These are phyloP conservation scores for Achatina immaculata DNA, from an alignment of 1,140 invertebrate genomes.

Conservation along the genomic window DNA sequence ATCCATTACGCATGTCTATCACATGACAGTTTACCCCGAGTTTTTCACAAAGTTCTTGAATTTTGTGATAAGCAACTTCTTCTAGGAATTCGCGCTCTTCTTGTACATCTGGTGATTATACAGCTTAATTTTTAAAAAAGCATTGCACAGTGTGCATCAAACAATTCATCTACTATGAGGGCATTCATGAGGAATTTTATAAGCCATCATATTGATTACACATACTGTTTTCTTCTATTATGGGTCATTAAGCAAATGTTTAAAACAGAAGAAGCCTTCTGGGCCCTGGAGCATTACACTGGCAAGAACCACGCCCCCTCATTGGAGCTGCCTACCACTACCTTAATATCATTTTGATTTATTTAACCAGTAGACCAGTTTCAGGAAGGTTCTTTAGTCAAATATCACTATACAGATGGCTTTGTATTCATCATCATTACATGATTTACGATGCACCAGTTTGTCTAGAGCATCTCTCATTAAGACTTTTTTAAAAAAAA, in stretches of 20 bases:
- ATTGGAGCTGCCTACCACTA: too few relatives aligned
- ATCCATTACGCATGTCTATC: slow-evolving; percentile 45
- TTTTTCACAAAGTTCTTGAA: slow-evolving; percentile 43
- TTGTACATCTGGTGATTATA: slow-evolving; percentile 37
- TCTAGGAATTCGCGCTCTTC: slow-evolving; percentile 50
- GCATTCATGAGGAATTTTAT: too few relatives aligned
- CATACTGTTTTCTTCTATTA: not conserved
- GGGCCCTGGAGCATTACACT: not conserved
- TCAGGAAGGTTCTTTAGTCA: too few relatives aligned
- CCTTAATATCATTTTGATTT: too few relatives aligned
- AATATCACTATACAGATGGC: too few relatives aligned
- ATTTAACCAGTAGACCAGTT: too few relatives aligned
- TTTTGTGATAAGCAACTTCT: slow-evolving; percentile 45
- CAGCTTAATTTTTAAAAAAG: too few relatives aligned
- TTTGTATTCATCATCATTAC: too few relatives aligned
- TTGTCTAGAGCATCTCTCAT: too few relatives aligned
- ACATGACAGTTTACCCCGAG: slow-evolving; percentile 46
- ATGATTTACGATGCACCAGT: too few relatives aligned
- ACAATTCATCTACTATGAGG: not conserved
- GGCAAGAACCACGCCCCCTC: too few relatives aligned
- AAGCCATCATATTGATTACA: not conserved
- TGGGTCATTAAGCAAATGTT: not conserved
- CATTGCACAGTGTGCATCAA: not conserved
- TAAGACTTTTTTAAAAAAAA: too few relatives aligned
- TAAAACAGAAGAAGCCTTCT: not conserved